Evolutionary conservation across 2,113 vertebrate genomes (phyloP).

Genomic region (Empidonax traillii): DNA sequence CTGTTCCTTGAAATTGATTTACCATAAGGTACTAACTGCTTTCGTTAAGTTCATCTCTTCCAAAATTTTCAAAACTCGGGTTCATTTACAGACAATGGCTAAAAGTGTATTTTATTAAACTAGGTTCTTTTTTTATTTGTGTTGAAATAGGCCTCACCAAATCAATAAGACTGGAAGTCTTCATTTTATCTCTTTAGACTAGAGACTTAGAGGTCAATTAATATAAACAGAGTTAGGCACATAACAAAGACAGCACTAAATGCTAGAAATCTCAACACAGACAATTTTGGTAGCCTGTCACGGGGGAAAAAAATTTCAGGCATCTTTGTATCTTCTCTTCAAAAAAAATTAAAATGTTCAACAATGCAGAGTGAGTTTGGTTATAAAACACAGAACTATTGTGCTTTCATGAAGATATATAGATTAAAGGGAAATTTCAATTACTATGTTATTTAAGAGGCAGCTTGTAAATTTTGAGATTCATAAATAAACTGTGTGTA

Average conservation of each 20-base stretch:
- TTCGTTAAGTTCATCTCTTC: conserved; percentile 68
- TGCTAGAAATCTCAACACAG: conserved; percentile 31
- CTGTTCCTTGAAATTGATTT: conserved; percentile 80
- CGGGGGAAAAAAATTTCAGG: not conserved
- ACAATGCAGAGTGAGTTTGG: not conserved
- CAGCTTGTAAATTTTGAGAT: not conserved
- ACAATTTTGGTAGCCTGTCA: conserved; percentile 21
- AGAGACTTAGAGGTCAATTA: conserved; percentile 70
- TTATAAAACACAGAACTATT: not conserved
- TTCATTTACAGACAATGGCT: conserved; percentile 63
- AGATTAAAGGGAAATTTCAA: not conserved
- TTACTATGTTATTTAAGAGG: not conserved
- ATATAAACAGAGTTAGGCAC: conserved; percentile 67
- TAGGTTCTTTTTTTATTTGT: conserved; percentile 78
- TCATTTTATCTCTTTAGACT: conserved; percentile 74
- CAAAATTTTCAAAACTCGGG: conserved; percentile 65
- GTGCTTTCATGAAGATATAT: not conserved
- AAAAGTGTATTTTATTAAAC: conserved; percentile 80
- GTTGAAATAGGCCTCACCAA: conserved; percentile 68
- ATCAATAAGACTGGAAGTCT: conserved; percentile 79
- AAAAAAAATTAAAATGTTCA: not conserved
- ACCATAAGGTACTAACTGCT: conserved; percentile 70
- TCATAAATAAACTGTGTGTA: not conserved
- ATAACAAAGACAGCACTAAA: conserved; percentile 64
- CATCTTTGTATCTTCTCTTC: not conserved